Evolutionary conservation across 2,888 invertebrate genomes (phyloP).

Genomic region (Meandrusa payeni): DNA sequence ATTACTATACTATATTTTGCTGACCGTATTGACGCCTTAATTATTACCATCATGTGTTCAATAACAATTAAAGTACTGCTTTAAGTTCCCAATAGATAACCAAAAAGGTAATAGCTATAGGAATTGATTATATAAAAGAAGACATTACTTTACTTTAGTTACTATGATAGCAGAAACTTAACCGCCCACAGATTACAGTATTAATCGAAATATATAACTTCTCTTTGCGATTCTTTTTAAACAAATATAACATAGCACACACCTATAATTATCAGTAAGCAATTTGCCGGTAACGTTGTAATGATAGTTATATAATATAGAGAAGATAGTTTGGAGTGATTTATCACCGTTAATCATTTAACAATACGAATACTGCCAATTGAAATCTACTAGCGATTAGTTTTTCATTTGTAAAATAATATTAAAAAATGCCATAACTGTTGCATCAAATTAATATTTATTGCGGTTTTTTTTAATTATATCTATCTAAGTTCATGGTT

Average conservation of each 20-base stretch:
- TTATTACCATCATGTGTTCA: too few relatives aligned
- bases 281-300: constrained; percentile 15
- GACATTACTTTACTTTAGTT: not conserved
- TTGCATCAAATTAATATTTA: too few relatives aligned
- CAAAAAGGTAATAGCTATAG: too few relatives aligned
- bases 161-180: not conserved
- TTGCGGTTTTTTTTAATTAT: too few relatives aligned
- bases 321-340: constrained; percentile 6
- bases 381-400: too few relatives aligned
- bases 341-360: constrained; percentile 9
- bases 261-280: constrained; percentile 13
- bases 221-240: not conserved
- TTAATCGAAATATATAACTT: constrained; percentile 4
- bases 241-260: constrained; percentile 9
- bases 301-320: constrained; percentile 8
- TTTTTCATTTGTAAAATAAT: too few relatives aligned
- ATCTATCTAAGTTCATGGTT: too few relatives aligned
- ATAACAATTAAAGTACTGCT: too few relatives aligned
- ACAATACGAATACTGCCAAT: not conserved
- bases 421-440: too few relatives aligned
- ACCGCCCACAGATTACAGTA: constrained; percentile 6
- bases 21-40: too few relatives aligned
- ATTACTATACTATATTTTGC: too few relatives aligned
- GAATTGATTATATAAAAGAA: constrained; percentile 6
- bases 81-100: too few relatives aligned